phyloP scores from a whole-genome alignment of 2,797 vertebrate genomes.

The Coendou prehensilis region DNA sequence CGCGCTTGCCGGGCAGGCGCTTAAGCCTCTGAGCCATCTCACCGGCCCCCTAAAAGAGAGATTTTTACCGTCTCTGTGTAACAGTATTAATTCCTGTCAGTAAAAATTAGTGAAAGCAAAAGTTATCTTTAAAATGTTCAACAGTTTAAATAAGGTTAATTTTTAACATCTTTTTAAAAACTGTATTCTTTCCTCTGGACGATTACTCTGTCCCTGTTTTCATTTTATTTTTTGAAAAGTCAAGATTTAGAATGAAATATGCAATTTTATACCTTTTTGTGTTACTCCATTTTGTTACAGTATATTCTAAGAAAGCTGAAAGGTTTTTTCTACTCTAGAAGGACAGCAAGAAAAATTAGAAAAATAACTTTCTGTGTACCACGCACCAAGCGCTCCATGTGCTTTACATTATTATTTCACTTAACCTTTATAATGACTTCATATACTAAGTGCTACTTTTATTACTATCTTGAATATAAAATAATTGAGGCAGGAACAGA shows the following conservation, averaged over 20 bases:
- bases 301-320: neutral
- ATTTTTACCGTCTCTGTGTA: neutral
- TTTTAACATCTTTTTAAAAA: slow-evolving; percentile 30
- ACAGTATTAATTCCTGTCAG: neutral
- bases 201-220: neutral
- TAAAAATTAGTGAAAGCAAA: slow-evolving; percentile 33
- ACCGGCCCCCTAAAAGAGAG: neutral
- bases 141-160: neutral
- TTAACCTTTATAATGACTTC: neutral
- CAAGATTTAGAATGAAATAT: slow-evolving; percentile 12
- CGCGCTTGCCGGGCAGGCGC: no score
- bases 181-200: neutral
- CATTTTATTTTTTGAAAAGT: slow-evolving; percentile 10
- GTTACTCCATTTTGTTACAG: slow-evolving; percentile 47
- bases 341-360: neutral
- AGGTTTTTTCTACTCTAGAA: slow-evolving; percentile 3
- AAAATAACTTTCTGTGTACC: neutral
- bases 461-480: slow-evolving; percentile 58
- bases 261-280: neutral
- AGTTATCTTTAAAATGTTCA: slow-evolving; percentile 26
- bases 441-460: neutral
- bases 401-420: slow-evolving; percentile 1
- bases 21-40: no score
- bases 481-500: neutral
- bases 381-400: neutral